Base-by-base conservation (phyloP, 2,888 invertebrate genomes). In the Phragmatobia fuliginosa region DNA sequence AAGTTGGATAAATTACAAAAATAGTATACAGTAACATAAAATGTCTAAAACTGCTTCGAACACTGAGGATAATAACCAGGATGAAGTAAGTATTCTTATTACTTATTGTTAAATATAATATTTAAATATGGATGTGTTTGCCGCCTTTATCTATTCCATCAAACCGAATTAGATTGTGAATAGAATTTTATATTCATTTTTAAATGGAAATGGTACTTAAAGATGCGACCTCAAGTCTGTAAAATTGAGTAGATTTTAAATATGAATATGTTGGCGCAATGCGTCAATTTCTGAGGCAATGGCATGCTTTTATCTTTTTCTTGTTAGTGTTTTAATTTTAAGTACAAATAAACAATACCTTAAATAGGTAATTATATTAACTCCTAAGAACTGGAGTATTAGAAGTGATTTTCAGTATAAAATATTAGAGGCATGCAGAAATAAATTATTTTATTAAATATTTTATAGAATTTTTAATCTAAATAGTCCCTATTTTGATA, bases 51-150 rank as follows among this genome's bases (percentile, higher is more conserved):
- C 88, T 65, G 81, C 84, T 75, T 89, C 92, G 36, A 93, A 92
- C 82, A 88, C 87, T 70, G 92, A 92, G 28, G 92, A 96, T 84
- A 96, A 96, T 82, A 95, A 95, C 71, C 96, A 97, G 86, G 97
- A 97, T 91, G 97, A 97, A 96, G 97, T 97, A 92, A 93, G 90
- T 80, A 72, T 70, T 67, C 8, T 33, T 58, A 36, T 8, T 25
- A 25, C 10, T 0, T 32, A 18, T 11, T 16, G 11, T 32, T 64
- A 52, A 14, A 10, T 59, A 65, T 49, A 71, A 32, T 58, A 68
- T 65, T 71, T 68, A 3, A 58, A 52, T 52, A 61, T 18, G 5
- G n/a, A 63, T 18, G 33, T 59, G 60, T 83, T 81, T 83, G 81
- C 83, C 81, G 81, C 83, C 77, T 77, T 71, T 69, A 62, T 64